Evolutionary conservation across 2,113 vertebrate genomes (phyloP).

Genomic region (Lampris megalopsis): DNA sequence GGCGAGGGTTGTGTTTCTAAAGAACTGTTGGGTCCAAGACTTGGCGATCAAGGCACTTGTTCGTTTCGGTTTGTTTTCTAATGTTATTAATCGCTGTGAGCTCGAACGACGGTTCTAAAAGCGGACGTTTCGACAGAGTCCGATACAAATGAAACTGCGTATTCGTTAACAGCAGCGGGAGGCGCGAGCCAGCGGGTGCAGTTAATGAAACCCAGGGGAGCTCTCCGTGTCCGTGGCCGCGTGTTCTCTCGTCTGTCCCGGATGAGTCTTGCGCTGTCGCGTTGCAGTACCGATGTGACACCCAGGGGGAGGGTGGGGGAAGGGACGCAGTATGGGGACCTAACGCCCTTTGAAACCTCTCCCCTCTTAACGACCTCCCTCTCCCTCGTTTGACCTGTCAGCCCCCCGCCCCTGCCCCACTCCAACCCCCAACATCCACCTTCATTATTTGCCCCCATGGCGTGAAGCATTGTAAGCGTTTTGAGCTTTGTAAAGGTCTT

Average conservation of each 20-base stretch:
- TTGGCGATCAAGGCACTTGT: constrained; percentile 65
- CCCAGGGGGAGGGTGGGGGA: constrained; percentile 58
- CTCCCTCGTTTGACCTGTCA: background rate
- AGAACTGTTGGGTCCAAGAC: constrained; percentile 55
- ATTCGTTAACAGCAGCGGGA: constrained; percentile 71
- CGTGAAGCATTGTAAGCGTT: constrained; percentile 80
- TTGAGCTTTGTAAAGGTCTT: constrained; percentile 81
- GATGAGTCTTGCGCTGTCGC: constrained; percentile 74
- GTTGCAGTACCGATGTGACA: constrained; percentile 73
- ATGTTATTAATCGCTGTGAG: constrained; percentile 65
- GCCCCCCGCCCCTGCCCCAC: background rate
- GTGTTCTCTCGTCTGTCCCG: constrained; percentile 76
- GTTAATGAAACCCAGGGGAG: constrained; percentile 74
- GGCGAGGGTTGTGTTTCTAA: constrained; percentile 38
- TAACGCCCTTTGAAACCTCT: constrained; percentile 37
- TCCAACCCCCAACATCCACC: background rate
- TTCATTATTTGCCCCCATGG: constrained; percentile 55
- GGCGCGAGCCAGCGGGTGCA: constrained; percentile 63
- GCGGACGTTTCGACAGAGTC: constrained; percentile 55
- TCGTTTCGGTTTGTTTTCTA: constrained; percentile 43
- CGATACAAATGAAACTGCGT: constrained; percentile 71
- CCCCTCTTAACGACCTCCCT: background rate
- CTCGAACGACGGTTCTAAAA: constrained; percentile 59
- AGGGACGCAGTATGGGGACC: constrained; percentile 57
- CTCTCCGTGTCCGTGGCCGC: constrained; percentile 78